These are phyloP conservation scores for Pelecanoides urinatrix DNA, from an alignment of 2,113 vertebrate species.

Conservation along the genomic window DNA sequence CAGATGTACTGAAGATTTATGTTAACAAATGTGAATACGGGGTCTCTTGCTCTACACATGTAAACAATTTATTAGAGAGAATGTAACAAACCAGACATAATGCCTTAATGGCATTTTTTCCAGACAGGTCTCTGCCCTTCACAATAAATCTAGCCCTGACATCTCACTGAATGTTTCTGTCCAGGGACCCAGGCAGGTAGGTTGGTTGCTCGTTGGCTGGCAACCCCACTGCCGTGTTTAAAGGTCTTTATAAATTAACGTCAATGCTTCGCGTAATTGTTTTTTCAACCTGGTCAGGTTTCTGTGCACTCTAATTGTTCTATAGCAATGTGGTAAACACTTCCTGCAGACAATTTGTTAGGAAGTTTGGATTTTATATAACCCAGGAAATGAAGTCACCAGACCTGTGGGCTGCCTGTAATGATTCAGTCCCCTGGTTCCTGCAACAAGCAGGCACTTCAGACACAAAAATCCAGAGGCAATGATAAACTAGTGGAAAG, in stretches of 20 bases:
- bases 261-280: not conserved
- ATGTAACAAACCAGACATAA: not conserved
- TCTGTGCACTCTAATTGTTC: constrained; percentile 34
- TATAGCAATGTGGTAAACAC: constrained; percentile 41
- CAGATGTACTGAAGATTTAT: not conserved
- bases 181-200: not conserved
- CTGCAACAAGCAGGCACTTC: not conserved
- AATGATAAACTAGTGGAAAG: not conserved
- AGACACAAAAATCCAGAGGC: not conserved
- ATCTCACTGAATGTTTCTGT: not conserved
- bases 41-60: not conserved
- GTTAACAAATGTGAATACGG: not conserved
- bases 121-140: not conserved
- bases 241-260: not conserved
- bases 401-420: constrained; percentile 3
- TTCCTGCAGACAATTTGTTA: constrained; percentile 45
- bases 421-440: constrained; percentile 7
- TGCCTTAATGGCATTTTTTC: not conserved
- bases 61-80: not conserved
- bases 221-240: not conserved
- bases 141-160: not conserved
- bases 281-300: constrained; percentile 30
- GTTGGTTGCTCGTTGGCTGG: not conserved
- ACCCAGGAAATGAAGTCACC: constrained; percentile 61
- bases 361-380: constrained; percentile 53